phyloP scores from a whole-genome alignment of 2,888 invertebrate genomes.

The Hetaerina titia region DNA sequence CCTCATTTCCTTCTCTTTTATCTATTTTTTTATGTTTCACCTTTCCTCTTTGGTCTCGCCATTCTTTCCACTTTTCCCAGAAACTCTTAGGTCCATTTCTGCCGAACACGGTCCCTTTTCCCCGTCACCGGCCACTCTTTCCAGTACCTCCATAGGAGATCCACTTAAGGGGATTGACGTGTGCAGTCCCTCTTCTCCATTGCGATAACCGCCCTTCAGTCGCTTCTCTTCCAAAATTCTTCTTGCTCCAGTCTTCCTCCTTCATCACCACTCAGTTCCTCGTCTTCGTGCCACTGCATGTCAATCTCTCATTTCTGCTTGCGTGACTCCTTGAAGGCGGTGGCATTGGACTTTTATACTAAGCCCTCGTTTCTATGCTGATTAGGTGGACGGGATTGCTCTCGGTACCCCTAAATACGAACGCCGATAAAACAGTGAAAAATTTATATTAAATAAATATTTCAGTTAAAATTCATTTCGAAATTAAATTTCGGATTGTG shows the following conservation, averaged over 20 bases:
- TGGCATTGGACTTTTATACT: not conserved
- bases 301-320: not conserved
- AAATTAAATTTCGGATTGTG: too few relatives aligned
- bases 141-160: not conserved
- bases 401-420: too few relatives aligned
- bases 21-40: not conserved
- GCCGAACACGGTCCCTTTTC: not conserved
- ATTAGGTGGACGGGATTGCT: too few relatives aligned
- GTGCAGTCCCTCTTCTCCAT: not conserved
- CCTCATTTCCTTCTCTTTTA: not conserved
- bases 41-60: not conserved
- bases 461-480: too few relatives aligned
- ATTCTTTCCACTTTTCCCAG: not conserved
- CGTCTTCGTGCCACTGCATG: not conserved
- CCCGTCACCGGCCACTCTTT: not conserved
- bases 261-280: not conserved
- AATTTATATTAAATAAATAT: too few relatives aligned
- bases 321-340: not conserved
- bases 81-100: conserved; percentile 16
- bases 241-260: not conserved
- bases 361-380: too few relatives aligned
- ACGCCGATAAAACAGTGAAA: too few relatives aligned
- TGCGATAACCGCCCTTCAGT: not conserved
- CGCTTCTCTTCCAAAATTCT: not conserved
- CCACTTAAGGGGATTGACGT: conserved; percentile 58